Percentiles rank a stretch among this genome's conserved stretches.
Evolutionary conservation across 2,113 vertebrate genomes (phyloP).

Genomic region (Gulo gulo): DNA sequence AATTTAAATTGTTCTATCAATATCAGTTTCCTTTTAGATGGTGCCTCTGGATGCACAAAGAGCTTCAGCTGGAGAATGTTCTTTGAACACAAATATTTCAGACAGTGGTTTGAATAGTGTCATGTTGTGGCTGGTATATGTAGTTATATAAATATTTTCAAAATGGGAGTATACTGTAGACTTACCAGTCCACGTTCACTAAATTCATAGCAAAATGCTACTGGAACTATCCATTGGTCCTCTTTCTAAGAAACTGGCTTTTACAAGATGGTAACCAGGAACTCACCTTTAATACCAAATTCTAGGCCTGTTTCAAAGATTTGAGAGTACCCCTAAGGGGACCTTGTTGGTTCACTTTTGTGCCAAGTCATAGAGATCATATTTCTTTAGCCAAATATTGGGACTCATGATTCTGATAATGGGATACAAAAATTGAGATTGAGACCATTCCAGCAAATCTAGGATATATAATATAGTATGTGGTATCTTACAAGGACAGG

Average conservation of each 20-base stretch:
- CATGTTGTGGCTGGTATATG: neutral
- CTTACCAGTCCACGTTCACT: neutral
- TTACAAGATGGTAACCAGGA: neutral
- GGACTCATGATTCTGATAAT: neutral
- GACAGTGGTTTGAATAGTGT: neutral
- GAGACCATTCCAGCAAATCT: neutral
- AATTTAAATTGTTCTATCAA: constrained; percentile 4
- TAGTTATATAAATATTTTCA: neutral
- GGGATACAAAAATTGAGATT: neutral
- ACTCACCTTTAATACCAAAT: neutral
- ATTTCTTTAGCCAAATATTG: neutral
- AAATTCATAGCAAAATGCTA: neutral
- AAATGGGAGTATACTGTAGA: neutral
- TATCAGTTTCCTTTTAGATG: neutral
- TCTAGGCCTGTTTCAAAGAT: neutral
- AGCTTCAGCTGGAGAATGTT: neutral
- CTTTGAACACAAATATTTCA: neutral
- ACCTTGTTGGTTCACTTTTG: neutral
- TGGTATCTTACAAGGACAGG: neutral
- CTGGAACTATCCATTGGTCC: neutral
- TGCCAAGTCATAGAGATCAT: neutral
- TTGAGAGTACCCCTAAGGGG: neutral
- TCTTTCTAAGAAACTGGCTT: neutral
- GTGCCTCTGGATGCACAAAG: neutral
- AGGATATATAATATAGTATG: neutral